Evolutionary conservation across 2,113 vertebrate genomes (phyloP).

Genomic region (Heterotis niloticus): DNA sequence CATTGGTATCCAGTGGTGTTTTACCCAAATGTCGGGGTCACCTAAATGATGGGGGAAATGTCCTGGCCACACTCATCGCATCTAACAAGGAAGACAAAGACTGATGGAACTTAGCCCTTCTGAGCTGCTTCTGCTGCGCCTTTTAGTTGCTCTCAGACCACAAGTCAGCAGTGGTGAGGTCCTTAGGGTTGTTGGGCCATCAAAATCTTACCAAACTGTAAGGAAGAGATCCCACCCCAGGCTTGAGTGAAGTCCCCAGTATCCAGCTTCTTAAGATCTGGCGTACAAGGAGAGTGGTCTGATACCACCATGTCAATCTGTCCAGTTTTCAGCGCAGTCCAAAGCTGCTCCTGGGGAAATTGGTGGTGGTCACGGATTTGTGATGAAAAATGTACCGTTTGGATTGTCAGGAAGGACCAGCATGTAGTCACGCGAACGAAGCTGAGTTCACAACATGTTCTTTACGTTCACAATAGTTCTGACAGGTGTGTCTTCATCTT

Average conservation of each 20-base stretch:
- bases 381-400: neutral
- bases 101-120: too few relatives aligned
- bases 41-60: neutral
- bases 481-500: neutral
- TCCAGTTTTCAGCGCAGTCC: conserved; percentile 65
- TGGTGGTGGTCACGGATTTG: too few relatives aligned
- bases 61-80: neutral
- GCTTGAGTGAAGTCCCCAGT: conserved; percentile 70
- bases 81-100: too few relatives aligned
- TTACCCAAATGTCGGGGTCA: too few relatives aligned
- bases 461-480: neutral
- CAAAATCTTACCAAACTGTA: conserved; percentile 70
- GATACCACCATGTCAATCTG: conserved; percentile 79
- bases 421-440: neutral
- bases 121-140: too few relatives aligned
- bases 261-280: conserved; percentile 64
- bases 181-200: neutral
- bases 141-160: too few relatives aligned
- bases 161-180: neutral
- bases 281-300: conserved; percentile 73
- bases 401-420: neutral
- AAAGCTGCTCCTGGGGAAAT: conserved; percentile 63
- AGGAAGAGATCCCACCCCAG: conserved; percentile 74
- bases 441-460: neutral
- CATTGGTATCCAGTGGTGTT: neutral